Evolutionary conservation across 1,140 invertebrate genomes (phyloP).

Genomic region (Acromyrmex charruanus): DNA sequence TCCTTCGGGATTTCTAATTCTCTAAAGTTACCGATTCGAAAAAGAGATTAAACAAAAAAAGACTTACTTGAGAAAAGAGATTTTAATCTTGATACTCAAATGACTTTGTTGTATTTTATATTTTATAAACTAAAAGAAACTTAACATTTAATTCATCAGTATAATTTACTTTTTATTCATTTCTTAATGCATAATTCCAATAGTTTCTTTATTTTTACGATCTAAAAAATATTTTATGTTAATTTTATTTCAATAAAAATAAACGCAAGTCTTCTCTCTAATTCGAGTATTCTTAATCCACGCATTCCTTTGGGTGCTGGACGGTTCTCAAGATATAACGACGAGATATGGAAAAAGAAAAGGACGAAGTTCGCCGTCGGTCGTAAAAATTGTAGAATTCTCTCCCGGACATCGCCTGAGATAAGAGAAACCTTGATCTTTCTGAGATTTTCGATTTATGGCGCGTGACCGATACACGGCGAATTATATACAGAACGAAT

Average conservation of each 20-base stretch:
- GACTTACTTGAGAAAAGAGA: neutral
- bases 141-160: neutral
- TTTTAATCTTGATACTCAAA: neutral
- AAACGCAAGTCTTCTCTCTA: neutral
- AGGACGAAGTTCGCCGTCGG: constrained; percentile 36
- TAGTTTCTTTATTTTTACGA: neutral
- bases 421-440: constrained; percentile 73
- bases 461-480: constrained; percentile 18
- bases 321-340: neutral
- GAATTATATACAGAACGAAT: constrained; percentile 8
- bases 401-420: constrained; percentile 19
- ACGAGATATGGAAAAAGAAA: constrained; percentile 1
- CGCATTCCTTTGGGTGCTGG: constrained; percentile 10
- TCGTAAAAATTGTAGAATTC: constrained; percentile 65
- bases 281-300: constrained; percentile 26
- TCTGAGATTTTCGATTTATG: constrained; percentile 66
- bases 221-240: constrained; percentile 21
- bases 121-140: neutral
- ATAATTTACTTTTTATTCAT: constrained; percentile 18
- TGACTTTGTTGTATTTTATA: neutral
- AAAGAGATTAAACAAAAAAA: neutral
- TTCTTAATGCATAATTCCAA: neutral
- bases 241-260: constrained; percentile 7
- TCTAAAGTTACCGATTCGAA: neutral
- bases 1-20: neutral